These are phyloP conservation scores for Tokudaia tokunoshimensis DNA, from an alignment of 2,797 vertebrate genomes.

Conservation along the genomic window DNA sequence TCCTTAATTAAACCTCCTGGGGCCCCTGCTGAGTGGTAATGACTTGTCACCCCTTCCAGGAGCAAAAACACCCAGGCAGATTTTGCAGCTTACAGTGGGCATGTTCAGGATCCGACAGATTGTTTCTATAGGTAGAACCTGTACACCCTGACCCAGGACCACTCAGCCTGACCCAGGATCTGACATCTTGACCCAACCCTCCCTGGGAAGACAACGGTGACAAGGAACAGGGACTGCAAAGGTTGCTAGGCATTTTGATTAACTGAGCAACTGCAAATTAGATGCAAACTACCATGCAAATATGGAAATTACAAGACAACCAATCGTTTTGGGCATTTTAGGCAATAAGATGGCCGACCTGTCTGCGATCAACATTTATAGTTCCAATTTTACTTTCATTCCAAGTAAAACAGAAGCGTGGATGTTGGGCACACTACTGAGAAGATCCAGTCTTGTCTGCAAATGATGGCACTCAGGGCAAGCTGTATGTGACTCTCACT, in stretches of 20 bases:
- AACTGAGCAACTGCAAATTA: slow-evolving; percentile 62
- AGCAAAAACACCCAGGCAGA: background rate
- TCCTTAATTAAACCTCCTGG: slow-evolving; percentile 73
- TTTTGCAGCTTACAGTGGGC: background rate
- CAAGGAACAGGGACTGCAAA: background rate
- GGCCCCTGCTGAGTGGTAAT: background rate
- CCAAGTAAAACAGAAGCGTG: background rate
- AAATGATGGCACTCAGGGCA: background rate
- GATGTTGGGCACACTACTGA: background rate
- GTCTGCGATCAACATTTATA: slow-evolving; percentile 48
- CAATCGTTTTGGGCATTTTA: slow-evolving; percentile 69
- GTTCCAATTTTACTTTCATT: slow-evolving; percentile 53
- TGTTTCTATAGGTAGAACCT: background rate
- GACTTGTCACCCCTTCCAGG: background rate
- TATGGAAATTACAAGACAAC: slow-evolving; percentile 52
- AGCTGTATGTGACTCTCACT: background rate
- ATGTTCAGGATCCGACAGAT: background rate
- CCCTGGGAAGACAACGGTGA: background rate
- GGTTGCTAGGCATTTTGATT: slow-evolving; percentile 52
- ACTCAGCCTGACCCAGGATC: background rate
- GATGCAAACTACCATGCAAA: slow-evolving; percentile 62
- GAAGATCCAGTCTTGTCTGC: background rate
- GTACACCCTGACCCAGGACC: background rate
- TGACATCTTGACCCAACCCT: background rate
- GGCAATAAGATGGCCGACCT: slow-evolving; percentile 59